These are phyloP conservation scores for Leptopilina boulardi DNA, from an alignment of 1,140 invertebrate genomes.

Conservation along the genomic window DNA sequence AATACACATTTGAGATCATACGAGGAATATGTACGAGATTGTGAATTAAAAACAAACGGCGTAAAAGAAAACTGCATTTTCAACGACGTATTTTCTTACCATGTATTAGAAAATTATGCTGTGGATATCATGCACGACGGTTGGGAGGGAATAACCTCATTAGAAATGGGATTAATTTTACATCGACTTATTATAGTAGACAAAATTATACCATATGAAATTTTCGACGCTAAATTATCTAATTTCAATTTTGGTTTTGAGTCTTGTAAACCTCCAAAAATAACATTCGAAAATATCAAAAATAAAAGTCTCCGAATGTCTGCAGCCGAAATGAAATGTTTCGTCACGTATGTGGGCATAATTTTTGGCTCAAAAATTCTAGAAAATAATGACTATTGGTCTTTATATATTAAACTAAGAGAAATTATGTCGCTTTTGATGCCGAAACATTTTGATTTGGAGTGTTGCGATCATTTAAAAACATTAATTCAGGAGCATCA, in stretches of 20 bases:
- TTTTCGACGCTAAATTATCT: conserved; percentile 28
- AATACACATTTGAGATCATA: not conserved
- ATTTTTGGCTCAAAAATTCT: conserved; percentile 38
- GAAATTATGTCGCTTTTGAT: conserved; percentile 41
- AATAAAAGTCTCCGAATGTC: conserved; percentile 44
- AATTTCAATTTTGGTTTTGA: conserved; percentile 42
- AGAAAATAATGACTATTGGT: conserved; percentile 36
- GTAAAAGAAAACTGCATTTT: not conserved
- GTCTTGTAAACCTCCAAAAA: conserved; percentile 38
- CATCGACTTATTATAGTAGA: conserved; percentile 23
- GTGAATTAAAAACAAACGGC: not conserved
- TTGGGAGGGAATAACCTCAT: conserved; percentile 3
- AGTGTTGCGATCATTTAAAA: conserved; percentile 31
- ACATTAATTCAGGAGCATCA: conserved; percentile 45
- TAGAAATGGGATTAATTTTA: conserved; percentile 8
- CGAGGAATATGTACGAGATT: not conserved
- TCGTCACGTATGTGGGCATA: conserved; percentile 36
- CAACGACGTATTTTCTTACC: not conserved
- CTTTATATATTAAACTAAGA: conserved; percentile 34
- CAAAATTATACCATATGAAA: conserved; percentile 21
- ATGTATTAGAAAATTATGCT: conserved; percentile 3
- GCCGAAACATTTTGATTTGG: conserved; percentile 27
- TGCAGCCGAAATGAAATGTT: conserved; percentile 45
- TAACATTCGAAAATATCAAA: conserved; percentile 38
- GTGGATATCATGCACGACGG: conserved; percentile 33